phyloP scores from a whole-genome alignment of 2,797 vertebrate genomes.

The Schizopygopsis malacanthus region DNA sequence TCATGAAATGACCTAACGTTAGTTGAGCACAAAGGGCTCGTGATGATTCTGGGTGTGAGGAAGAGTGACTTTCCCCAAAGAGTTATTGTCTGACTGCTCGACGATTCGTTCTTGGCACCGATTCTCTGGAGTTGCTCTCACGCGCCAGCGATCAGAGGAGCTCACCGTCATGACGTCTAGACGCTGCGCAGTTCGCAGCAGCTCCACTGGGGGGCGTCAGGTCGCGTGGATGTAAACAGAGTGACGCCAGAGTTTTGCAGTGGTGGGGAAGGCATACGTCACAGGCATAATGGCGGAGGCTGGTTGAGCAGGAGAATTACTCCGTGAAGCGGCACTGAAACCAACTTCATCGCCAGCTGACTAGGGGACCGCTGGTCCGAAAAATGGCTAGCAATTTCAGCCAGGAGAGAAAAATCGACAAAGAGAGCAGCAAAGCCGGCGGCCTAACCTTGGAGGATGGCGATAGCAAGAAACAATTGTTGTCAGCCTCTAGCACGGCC shows the following conservation, averaged over 20 bases:
- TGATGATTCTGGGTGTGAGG: background rate
- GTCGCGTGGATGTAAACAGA: conserved; percentile 75
- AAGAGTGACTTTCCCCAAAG: background rate
- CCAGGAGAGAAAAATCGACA: conserved; percentile 73
- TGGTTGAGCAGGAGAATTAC: conserved; percentile 80
- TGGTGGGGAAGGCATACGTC: conserved; percentile 83
- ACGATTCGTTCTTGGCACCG: background rate
- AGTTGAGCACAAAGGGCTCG: background rate
- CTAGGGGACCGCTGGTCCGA: conserved; percentile 69
- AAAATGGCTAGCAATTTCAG: conserved; percentile 82
- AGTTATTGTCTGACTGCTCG: background rate
- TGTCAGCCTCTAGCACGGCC: conserved; percentile 79
- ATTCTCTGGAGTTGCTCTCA: background rate
- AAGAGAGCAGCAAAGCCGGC: conserved; percentile 66
- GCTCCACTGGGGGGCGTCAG: conserved; percentile 72
- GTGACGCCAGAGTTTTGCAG: conserved; percentile 82
- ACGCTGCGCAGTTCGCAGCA: conserved; percentile 36
- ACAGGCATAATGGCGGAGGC: conserved; percentile 87
- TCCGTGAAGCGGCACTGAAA: conserved; percentile 75
- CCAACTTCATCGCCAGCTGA: conserved; percentile 69
- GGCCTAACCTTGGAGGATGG: conserved; percentile 67
- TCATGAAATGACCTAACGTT: background rate
- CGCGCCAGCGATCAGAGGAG: background rate
- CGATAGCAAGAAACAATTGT: conserved; percentile 74
- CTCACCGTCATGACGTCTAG: background rate